Evolutionary conservation across 2,797 vertebrate species (phyloP).

Genomic region (Clarias pachynema): DNA sequence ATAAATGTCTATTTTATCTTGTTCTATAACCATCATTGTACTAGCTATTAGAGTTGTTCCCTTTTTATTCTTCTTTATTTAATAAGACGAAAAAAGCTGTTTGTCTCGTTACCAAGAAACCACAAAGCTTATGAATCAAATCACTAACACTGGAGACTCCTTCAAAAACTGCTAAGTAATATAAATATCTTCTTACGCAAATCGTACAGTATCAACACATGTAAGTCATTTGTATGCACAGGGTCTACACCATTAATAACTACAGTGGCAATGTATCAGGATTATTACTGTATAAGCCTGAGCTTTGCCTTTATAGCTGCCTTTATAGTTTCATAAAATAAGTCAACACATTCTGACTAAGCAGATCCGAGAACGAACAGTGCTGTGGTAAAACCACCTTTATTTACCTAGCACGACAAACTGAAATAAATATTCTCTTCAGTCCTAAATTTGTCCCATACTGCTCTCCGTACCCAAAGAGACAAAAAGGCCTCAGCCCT

Average conservation of each 20-base stretch:
- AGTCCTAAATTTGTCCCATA: conserved; percentile 29
- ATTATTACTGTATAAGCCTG: not conserved
- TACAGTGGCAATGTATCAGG: not conserved
- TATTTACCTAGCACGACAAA: not conserved
- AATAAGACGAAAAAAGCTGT: too few relatives aligned
- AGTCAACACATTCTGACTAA: not conserved
- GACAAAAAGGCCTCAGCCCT: conserved; percentile 40
- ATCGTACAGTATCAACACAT: not conserved
- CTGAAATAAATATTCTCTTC: not conserved
- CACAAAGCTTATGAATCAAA: not conserved
- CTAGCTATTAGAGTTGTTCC: too few relatives aligned
- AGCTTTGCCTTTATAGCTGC: not conserved
- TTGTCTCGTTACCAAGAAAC: too few relatives aligned
- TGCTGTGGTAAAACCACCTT: not conserved
- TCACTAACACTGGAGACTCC: not conserved
- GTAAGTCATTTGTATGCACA: not conserved
- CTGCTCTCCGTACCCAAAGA: conserved; percentile 4
- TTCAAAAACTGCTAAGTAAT: not conserved
- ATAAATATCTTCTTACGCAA: not conserved
- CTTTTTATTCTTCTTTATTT: too few relatives aligned
- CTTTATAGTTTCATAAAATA: not conserved
- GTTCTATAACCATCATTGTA: too few relatives aligned
- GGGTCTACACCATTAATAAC: not conserved
- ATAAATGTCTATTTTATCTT: too few relatives aligned
- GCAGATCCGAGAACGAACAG: not conserved